Base-by-base conservation (phyloP, 2,888 invertebrate species). In the Apeira syringaria region DNA sequence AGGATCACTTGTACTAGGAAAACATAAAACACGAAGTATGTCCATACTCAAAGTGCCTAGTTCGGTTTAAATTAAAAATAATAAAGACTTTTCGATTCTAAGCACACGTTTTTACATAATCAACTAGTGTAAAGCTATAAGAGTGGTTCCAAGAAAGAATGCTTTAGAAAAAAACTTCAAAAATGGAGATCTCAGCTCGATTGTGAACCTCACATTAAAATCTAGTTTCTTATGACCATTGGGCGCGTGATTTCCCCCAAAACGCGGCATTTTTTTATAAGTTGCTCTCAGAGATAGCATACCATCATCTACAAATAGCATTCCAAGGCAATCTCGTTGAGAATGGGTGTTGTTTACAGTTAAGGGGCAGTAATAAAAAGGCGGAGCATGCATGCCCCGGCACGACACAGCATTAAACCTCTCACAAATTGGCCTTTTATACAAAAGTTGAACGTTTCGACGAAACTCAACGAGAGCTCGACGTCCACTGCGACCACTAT, bases 361-460 rank as follows among this genome's bases (percentile, higher is more conserved):
- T 83, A 84, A 76, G 84, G 80, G 84, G 82, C 85, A 85, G 85
- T 66, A 80, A 87, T 85, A 88, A 87, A 87, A 85, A 86, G 85
- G 85, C 85, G 84, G 85, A 73, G 80, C 85, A 80, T 78, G 79
- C 79, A 79, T 79, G 78, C 66, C 59, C 64, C 69, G 58, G 74
- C 84, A 85, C 83, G 85, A 83, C 83, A 77, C 67, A 68, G 71
- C 84, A 80, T 80, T 79, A 82, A 80, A 73, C 71, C 72, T 71
- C 71, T 67, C 77, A 85, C 86, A 86, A 88, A 85, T 86, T 85
- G 82, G 83, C 71, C 80, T 80, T 78, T 79, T 79, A 82, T 79
- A 83, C 78, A 82, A 85, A 80, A 82, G 75, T 77, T 79, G 78
- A 84, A 82, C 74, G 76, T 80, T 88, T 85, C 85, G 70, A 60